phyloP scores from a whole-genome alignment of 2,888 invertebrate species.

The Orthonevra nobilis region DNA sequence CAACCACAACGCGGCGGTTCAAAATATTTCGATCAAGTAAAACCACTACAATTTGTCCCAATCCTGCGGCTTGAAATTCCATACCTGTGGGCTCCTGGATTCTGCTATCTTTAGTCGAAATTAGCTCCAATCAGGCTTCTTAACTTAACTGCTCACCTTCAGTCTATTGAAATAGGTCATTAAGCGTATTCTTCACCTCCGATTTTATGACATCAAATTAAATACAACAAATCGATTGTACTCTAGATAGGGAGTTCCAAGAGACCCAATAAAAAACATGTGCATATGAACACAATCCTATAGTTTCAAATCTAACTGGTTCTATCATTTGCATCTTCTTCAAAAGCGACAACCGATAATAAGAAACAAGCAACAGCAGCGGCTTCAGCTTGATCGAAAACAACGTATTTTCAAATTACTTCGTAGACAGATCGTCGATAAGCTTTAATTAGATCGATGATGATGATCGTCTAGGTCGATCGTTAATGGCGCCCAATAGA shows the following conservation, averaged over 20 bases:
- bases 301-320: conserved; percentile 42
- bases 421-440: conserved; percentile 58
- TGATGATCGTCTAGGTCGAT: conserved; percentile 45
- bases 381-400: too few relatives aligned
- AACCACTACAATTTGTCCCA: too few relatives aligned
- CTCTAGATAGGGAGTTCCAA: conserved; percentile 27
- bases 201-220: conserved; percentile 11
- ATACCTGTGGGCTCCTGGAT: too few relatives aligned
- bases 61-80: too few relatives aligned
- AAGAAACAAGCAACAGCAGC: conserved; percentile 3
- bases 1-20: too few relatives aligned
- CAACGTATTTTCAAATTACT: conserved; percentile 51
- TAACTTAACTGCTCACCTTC: conserved; percentile 7
- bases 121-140: too few relatives aligned
- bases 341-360: conserved; percentile 4
- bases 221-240: conserved; percentile 46
- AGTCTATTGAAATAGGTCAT: conserved; percentile 10
- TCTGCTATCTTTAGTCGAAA: too few relatives aligned
- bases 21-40: too few relatives aligned
- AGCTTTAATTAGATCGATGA: conserved; percentile 68
- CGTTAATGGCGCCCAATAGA: conserved; percentile 46
- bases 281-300: conserved; percentile 1
- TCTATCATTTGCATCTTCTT: conserved; percentile 51
- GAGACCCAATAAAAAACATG: conserved; percentile 8
- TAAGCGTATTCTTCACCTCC: not conserved